Percentiles rank a stretch among this genome's conserved stretches.
Conservation (phyloP, 2,797 vertebrate genomes). For the Rhincodon typus region DNA sequence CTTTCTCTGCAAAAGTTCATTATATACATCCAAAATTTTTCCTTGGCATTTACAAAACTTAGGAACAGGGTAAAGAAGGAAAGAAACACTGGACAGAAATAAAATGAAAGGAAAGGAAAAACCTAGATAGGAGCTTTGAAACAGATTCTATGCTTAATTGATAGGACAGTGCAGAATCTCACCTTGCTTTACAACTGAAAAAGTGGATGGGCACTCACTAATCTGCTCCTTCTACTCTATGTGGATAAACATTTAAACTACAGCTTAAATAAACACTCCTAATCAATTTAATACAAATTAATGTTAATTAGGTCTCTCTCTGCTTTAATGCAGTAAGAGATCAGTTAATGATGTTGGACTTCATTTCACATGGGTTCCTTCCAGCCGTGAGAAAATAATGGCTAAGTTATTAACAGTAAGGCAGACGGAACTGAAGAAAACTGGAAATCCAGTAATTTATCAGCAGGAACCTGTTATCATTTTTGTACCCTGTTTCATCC, state of each 20-base stretch:
- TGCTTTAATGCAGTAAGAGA: background rate
- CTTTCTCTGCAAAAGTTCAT: background rate
- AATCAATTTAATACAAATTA: background rate
- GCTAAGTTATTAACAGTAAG: background rate
- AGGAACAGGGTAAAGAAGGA: background rate
- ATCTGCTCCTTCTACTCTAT: background rate
- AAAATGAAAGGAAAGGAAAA: background rate
- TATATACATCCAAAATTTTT: background rate
- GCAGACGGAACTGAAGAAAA: background rate
- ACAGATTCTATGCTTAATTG: background rate
- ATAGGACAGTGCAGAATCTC: background rate
- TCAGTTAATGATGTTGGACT: background rate
- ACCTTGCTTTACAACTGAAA: background rate
- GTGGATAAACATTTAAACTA: background rate
- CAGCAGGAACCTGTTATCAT: background rate
- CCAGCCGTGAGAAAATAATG: background rate
- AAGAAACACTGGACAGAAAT: background rate
- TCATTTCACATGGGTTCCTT: background rate
- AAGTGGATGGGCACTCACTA: background rate
- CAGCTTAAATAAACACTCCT: background rate
- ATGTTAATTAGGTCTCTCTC: background rate
- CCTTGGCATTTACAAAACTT: background rate
- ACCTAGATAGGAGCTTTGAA: background rate
- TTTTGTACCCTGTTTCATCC: background rate
- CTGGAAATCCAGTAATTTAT: background rate